Evolutionary conservation across 2,113 vertebrate genomes (phyloP).

Genomic region (Hirundichthys speculiger): DNA sequence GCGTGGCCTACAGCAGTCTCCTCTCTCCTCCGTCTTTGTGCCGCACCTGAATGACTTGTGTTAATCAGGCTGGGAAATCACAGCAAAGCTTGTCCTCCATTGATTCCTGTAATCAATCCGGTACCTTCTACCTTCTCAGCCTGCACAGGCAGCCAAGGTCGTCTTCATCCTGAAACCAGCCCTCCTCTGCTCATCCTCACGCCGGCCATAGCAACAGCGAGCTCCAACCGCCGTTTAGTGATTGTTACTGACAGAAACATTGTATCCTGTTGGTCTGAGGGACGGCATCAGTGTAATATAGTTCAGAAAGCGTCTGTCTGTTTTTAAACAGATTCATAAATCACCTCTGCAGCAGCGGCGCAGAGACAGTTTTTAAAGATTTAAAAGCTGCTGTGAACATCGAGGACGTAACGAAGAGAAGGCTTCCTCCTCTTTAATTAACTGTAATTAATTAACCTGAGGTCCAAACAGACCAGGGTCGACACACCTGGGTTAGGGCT

Average conservation of each 20-base stretch:
- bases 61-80: slow-evolving; percentile 67
- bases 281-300: neutral
- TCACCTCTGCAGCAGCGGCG: neutral
- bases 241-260: neutral
- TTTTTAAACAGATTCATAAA: slow-evolving; percentile 12
- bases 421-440: neutral
- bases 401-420: neutral
- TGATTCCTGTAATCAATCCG: slow-evolving; percentile 66
- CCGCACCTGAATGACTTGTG: slow-evolving; percentile 56
- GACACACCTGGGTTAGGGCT: too few relatives aligned
- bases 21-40: slow-evolving; percentile 20
- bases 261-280: neutral
- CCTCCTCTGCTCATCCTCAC: too few relatives aligned
- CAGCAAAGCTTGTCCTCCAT: slow-evolving; percentile 64
- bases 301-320: neutral
- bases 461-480: too few relatives aligned
- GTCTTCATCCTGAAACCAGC: slow-evolving; percentile 6
- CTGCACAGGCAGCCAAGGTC: slow-evolving; percentile 14
- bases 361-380: neutral
- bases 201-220: slow-evolving; percentile 48
- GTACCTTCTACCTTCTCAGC: slow-evolving; percentile 19
- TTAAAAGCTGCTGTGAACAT: slow-evolving; percentile 5
- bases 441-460: too few relatives aligned
- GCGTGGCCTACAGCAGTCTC: slow-evolving; percentile 69
- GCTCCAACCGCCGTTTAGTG: slow-evolving; percentile 10